These are phyloP conservation scores for Anser brachyrhynchus DNA, from an alignment of 2,113 vertebrate species.

Conservation along the genomic window DNA sequence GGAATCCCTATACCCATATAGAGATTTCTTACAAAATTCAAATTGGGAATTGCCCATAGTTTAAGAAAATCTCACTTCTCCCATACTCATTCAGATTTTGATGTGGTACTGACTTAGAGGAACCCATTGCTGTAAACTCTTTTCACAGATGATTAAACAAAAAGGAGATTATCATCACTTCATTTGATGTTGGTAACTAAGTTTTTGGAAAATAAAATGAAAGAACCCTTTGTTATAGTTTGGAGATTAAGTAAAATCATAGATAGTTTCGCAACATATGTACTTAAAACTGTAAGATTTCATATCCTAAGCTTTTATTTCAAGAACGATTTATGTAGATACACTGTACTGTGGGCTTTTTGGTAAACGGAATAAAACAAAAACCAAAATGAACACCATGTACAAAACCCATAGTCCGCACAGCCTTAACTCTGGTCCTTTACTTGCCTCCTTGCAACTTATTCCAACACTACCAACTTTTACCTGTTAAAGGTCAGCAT, in stretches of 20 bases:
- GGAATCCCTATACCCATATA: not conserved
- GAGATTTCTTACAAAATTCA: not conserved
- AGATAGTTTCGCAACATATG: constrained; percentile 6
- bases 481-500: not conserved
- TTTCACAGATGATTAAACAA: constrained; percentile 52
- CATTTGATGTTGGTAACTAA: constrained; percentile 56
- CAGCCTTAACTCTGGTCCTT: not conserved
- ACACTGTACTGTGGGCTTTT: not conserved
- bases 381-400: not conserved
- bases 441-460: not conserved
- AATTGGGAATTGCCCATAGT: not conserved
- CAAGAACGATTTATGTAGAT: constrained; percentile 25
- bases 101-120: constrained; percentile 34
- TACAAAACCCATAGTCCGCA: not conserved
- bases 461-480: not conserved
- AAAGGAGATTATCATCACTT: constrained; percentile 35
- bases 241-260: constrained; percentile 1
- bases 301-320: constrained; percentile 14
- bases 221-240: not conserved
- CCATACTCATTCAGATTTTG: not conserved
- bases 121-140: constrained; percentile 27
- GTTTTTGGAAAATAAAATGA: constrained; percentile 51
- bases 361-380: constrained; percentile 3
- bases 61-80: not conserved
- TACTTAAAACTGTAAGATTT: not conserved